phyloP scores from a whole-genome alignment of 64 coral and sea anemone genomes.

The Acropora yongei region DNA sequence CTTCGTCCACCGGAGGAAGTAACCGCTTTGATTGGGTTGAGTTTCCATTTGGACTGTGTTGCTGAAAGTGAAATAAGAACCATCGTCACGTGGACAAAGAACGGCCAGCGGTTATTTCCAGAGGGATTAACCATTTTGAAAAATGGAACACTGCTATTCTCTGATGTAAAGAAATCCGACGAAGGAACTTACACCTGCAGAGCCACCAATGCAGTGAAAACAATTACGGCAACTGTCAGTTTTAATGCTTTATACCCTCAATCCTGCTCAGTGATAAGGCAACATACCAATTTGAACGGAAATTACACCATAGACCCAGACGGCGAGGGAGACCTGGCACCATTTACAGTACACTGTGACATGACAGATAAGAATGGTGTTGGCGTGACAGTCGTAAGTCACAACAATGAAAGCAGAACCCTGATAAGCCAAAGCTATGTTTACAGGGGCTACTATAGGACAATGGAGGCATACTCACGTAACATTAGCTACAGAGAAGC shows the following conservation, averaged over 20 bases:
- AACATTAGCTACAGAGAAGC: not conserved
- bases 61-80: slow-evolving; percentile 39
- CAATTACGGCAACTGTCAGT: not conserved
- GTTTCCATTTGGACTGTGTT: slow-evolving; percentile 21
- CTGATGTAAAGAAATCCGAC: not conserved
- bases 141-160: not conserved
- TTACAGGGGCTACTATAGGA: too few relatives aligned
- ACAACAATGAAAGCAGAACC: slow-evolving; percentile 26
- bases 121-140: not conserved
- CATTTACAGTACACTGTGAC: slow-evolving; percentile 36
- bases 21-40: not conserved
- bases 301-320: slow-evolving; percentile 45
- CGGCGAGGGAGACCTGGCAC: not conserved
- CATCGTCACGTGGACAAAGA: slow-evolving; percentile 51
- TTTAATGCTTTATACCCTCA: not conserved
- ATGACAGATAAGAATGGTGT: slow-evolving; percentile 44
- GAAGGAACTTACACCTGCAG: not conserved
- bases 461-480: not conserved
- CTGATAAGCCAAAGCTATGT: not conserved
- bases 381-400: slow-evolving; percentile 40
- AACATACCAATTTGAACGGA: not conserved
- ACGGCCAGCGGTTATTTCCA: not conserved
- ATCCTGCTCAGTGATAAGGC: not conserved
- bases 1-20: slow-evolving; percentile 1
- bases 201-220: not conserved